Base-by-base conservation (phyloP, 2,888 invertebrate species). In the Neocrepidodera transversa region DNA sequence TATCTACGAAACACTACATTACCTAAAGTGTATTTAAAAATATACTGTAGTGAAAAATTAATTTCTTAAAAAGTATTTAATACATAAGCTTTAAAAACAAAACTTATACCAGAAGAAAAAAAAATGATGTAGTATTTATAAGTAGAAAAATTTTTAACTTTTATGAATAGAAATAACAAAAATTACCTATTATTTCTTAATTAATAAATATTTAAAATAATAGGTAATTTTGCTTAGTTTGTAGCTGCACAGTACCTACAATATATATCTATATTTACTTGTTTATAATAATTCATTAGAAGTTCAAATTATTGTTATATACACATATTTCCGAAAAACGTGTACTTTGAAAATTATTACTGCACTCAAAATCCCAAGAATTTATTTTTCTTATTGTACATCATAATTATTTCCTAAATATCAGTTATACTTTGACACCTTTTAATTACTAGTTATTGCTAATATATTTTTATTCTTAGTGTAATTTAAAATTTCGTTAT, bases 1-100 rank as follows among this genome's bases (percentile, higher is more conserved):
- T 74, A 75, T 72, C 71, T 75, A 71, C 67, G 67, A 71, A 68
- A 68, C 67, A 72, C 68, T 71, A 68, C 68, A 67, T 71, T 70
- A 71, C 69, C 68, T 68, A 71, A 65, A 70, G 67, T 72, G 72
- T 71, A 72, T 72, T 74, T 67, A 71, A 68, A 70, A 68, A 70
- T 74, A 70, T 72, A 74, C 72, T 73, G 74, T 74, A 74, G 73
- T 64, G 62, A 64, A 68, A 67, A 62, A 66, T 70, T 74, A 71
- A 70, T 72, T 72, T 72, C 69, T 72, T 65, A 56, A 62, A 58
- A 64, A 54, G 45, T 69, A 69, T 70, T 70, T 62, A 65, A 60
- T 64, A 69, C 66, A 66, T 72, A 71, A 71, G 73, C 73, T 74
- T 71, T 69, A 70, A 73, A 68, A 63, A 65, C 52, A 57, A n/a